Base-by-base conservation (phyloP, 1,140 invertebrate species). In the Heliconius nattereri region DNA sequence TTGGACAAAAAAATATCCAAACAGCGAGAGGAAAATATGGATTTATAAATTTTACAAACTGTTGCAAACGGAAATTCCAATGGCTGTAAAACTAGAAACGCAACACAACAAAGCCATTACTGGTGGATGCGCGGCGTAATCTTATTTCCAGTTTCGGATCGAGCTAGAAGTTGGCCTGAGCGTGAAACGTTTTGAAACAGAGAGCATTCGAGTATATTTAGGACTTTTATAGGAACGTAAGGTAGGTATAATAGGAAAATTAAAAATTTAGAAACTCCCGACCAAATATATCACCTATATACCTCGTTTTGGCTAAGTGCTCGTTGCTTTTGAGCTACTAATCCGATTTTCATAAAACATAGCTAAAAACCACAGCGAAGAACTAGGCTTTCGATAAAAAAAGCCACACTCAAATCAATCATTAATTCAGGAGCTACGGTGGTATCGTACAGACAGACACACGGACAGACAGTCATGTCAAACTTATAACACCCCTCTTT, bases 41-140 rank as follows among this genome's bases (percentile, higher is more conserved):
- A 66, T 66, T 66, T 66, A 29, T 13, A 72, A 72, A 72, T 72
- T 72, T 40, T 40, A 72, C 35, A 72, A 40, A 72, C 71, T 37
- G 71, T 72, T 40, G 71, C 71, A 72, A 72, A 23, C 71, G 71
- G 71, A 72, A 72, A 37, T 72, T 72, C 71, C 35, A 72, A 72
- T 40, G 35, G 75, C 75, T 71, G 66, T 77, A 77, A 77, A 76
- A 71, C 75, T 71, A 70, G 70, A 57, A 71, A 49, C 75, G 75
- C 32, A 71, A 77, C 75, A 77, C 75, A 77, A 77, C 60, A 77
- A 77, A 71, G 66, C 75, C 60, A 77, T 77, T 77, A 77, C 60
- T 66, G 45, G 40, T 72, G 71, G 71, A 77, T 77, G 75, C 54
- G 57, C 66, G 23, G 45, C 23, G 45, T 70, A 71, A 71, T 77